Evolutionary conservation across 1,140 invertebrate species (phyloP), one percentile per base, ranked within the genome.

Genomic region (Bombus superbus): DNA sequence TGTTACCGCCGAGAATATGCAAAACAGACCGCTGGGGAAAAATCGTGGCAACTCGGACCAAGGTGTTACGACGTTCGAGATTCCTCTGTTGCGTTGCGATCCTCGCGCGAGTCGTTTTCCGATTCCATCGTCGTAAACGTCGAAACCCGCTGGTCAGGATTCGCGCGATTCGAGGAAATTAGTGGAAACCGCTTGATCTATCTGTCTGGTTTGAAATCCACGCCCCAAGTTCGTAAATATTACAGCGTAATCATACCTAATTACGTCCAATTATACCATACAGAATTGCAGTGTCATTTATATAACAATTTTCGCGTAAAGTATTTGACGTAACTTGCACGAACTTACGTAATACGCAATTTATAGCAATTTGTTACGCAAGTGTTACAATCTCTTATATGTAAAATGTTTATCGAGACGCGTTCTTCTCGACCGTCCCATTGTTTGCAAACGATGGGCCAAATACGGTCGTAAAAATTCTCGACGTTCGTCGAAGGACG

Each of bases 121-220:
- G 78, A 84, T 84, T 68, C 5, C 15, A 13, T 13, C 28, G 4
- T 35, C 6, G 1, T 35, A 59, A 79, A 59, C 40, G 40, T 22
- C 0, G 42, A n/a, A 42, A 66, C 53, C 22, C 25, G 4, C 15
- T 3, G 22, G 25, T 2, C 8, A 38, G 64, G 13, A 73, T 72
- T 80, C 59, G 18, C 40, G 57, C 69, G 71, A 85, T 85, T 85
- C 69, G 40, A 85, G 68, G 53, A 66, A 74, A 74, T 85, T 80
- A 69, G 57, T 74, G 77, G 57, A 28, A 5, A 64, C 0, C 5
- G 5, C 5, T 22, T 8, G 18, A 53, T 22, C 5, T 53, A 22
- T 53, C 15, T 22, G 18, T 53, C 5, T 47, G 47, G 18, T 53
- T 18, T 22, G 18, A 1, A 22, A 22, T 22, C 47, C 18, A 53